A percentile compares a stretch with the other conserved stretches of the same genome.
Conservation (phyloP, 2,888 invertebrate genomes). For the Orchestes rusci region DNA sequence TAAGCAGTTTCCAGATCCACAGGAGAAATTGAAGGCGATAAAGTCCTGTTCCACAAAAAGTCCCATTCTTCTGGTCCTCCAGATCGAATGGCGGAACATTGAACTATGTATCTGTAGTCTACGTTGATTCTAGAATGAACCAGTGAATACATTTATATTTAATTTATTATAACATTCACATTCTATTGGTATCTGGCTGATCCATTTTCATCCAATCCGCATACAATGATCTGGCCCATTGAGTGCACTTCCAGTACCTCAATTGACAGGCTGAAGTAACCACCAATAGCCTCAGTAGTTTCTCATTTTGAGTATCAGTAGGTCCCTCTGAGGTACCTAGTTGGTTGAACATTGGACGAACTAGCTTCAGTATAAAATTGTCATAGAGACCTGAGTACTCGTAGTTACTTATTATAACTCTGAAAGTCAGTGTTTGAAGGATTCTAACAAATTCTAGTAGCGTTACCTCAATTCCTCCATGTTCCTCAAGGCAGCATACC, state of each 20-base stretch:
- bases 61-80: constrained; percentile 65
- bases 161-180: constrained; percentile 31
- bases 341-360: constrained; percentile 41
- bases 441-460: not conserved
- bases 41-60: constrained; percentile 58
- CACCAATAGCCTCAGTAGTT: constrained; percentile 52
- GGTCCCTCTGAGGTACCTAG: constrained; percentile 49
- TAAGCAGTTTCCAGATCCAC: constrained; percentile 46
- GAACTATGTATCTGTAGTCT: constrained; percentile 56
- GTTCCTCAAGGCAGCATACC: constrained; percentile 55
- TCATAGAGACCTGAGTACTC: constrained; percentile 47
- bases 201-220: constrained; percentile 37
- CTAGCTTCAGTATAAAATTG: constrained; percentile 34
- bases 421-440: constrained; percentile 4
- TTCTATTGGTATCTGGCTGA: constrained; percentile 37
- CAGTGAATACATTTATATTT: not conserved
- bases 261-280: constrained; percentile 54
- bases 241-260: constrained; percentile 49
- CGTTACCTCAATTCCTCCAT: constrained; percentile 45
- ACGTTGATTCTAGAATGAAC: constrained; percentile 51
- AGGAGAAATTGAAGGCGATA: constrained; percentile 52
- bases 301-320: constrained; percentile 50
- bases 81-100: constrained; percentile 54
- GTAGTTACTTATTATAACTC: constrained; percentile 46
- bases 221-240: constrained; percentile 48